Evolutionary conservation across 2,797 vertebrate species (phyloP), one percentile per base, ranked within the genome.

Genomic region (Odontamblyopus lacepedii): DNA sequence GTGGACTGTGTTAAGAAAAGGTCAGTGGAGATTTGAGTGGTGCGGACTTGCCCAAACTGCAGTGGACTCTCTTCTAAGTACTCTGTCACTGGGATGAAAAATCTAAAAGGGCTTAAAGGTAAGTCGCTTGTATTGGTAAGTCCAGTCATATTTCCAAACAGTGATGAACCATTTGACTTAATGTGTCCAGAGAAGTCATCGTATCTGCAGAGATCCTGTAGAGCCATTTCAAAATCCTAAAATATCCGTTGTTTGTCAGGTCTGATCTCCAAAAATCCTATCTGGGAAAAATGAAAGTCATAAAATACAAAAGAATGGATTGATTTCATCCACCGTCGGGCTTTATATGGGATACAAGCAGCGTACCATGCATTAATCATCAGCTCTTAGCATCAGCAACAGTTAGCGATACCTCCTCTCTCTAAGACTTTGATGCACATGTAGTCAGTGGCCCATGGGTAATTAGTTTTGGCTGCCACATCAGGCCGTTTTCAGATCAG

Each of bases 131-230:
- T 32, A 67, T 59, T 74, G 59, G 62, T 56, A 57, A n/a, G 71
- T 11, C 23, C 8, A 19, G 51, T 70, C 68, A 71, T 85, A 57
- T 74, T 74, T 38, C 76, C 78, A 70, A 71, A 75, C 60, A 69
- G 2, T 41, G 74, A 74, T 48, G 66, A 73, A 63, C 71, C 35
- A 3, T 59, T 69, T 9, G 56, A 1, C 11, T 63, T 72, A 11
- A 23, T 7, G 50, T 29, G 68, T n/a, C 61, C 61, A 4, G 2
- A 38, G 26, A 89, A 4, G 53, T 85, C 77, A 55, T 81, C 72
- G 74, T 91, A 87, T 63, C 85, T 77, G 67, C 92, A 94, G 8
- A 94, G 62, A 19, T 94, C 92, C 82, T 94, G 88, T 62, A 95
- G 89, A 86, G 93, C 93, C 94, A 95, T 94, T 38, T 57, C 12